A percentile compares a stretch with the other conserved stretches of the same genome.
Conservation (phyloP, 2,113 vertebrate species). For the Syngnathus scovelli region DNA sequence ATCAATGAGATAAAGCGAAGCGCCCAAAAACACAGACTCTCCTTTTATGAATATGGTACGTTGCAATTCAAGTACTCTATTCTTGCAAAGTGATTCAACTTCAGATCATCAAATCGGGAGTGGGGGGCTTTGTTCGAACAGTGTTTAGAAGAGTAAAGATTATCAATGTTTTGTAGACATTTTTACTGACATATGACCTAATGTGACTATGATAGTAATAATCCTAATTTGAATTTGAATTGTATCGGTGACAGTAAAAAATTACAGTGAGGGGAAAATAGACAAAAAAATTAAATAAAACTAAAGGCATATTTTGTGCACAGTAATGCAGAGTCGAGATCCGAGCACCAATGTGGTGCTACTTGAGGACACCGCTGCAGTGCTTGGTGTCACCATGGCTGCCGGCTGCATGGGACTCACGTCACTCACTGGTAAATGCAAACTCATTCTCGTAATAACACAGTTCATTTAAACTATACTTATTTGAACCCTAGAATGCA, state of each 20-base stretch:
- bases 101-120: not conserved
- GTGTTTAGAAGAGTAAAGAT: no score
- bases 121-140: not conserved
- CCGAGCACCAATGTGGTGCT: conserved; percentile 96
- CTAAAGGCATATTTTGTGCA: conserved; percentile 12
- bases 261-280: not conserved
- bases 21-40: conserved; percentile 75
- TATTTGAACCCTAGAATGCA: not conserved
- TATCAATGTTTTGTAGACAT: no score
- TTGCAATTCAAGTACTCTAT: conserved; percentile 20
- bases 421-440: conserved; percentile 83
- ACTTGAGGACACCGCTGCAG: conserved; percentile 92
- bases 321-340: conserved; percentile 92
- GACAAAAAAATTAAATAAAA: not conserved
- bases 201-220: no score
- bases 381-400: conserved; percentile 86
- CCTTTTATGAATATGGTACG: conserved; percentile 95
- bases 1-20: conserved; percentile 93
- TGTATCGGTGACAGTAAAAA: no score
- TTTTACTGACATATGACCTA: no score
- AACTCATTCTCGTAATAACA: not conserved
- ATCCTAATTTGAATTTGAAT: no score
- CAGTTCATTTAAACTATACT: not conserved
- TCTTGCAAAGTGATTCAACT: not conserved
- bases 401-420: conserved; percentile 93